These are phyloP conservation scores for Pyrgilauda ruficollis DNA, from an alignment of 2,113 vertebrate species.

Conservation along the genomic window DNA sequence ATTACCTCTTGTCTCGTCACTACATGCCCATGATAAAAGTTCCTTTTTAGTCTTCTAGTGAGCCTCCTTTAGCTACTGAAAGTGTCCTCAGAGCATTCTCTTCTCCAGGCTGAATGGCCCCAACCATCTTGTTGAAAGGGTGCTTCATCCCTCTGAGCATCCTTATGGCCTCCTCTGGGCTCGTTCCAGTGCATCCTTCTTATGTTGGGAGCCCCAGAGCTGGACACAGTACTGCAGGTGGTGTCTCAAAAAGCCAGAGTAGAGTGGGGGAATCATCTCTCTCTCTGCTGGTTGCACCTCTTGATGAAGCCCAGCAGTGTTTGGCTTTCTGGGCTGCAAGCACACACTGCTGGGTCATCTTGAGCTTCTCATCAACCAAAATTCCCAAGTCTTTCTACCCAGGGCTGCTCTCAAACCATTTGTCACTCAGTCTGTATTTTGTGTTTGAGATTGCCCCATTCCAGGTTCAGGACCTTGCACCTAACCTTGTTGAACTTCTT, in stretches of 20 bases:
- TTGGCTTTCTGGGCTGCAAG: neutral
- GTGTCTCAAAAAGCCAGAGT: neutral
- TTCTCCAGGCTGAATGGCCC: neutral
- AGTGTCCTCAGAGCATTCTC: neutral
- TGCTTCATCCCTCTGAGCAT: neutral
- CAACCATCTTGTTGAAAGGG: neutral
- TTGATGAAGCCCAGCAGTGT: neutral
- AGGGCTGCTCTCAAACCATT: neutral
- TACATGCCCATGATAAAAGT: neutral
- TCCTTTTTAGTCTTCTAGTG: neutral
- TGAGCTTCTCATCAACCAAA: neutral
- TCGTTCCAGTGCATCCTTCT: neutral
- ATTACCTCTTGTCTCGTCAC: neutral
- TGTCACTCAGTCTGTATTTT: neutral
- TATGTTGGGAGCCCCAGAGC: neutral
- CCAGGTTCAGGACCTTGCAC: neutral
- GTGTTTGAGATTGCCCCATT: neutral
- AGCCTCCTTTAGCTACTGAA: neutral
- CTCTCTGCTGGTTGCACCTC: fast-evolving
- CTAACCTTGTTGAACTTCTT: neutral
- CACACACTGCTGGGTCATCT: neutral
- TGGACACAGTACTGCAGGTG: too few relatives aligned
- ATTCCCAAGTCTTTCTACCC: neutral
- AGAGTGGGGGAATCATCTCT: too few relatives aligned
- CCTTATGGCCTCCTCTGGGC: neutral